Base-by-base conservation (phyloP, 37 sponge, comb jelly and placozoan genomes). In the Bolinopsis microptera region DNA sequence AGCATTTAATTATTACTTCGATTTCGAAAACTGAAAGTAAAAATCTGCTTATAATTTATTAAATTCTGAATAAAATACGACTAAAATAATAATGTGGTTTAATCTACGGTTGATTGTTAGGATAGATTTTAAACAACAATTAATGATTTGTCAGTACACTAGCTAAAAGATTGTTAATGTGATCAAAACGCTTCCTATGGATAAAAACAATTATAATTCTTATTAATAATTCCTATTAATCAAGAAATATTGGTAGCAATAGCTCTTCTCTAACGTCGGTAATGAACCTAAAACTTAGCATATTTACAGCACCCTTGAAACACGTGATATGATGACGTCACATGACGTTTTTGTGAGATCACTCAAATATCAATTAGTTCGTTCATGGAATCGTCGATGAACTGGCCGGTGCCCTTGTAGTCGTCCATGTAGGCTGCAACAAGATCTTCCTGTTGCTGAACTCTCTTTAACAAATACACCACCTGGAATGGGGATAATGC, bases 371-470 rank as follows among this genome's bases (percentile, higher is more conserved):
- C 80, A 18, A 77, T 77, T 0, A 77, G 80, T 32, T 77, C 80
- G 33, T 77, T 77, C 80, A 77, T 27, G 22, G 80, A 77, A 77
- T 77, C 80, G 80, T 77, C 80, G 21, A 77, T 77, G 80, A 77
- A 77, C 36, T 77, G 80, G 1, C 80, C 80, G 36, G 80, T 77
- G 27, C 80, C 80, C 80, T 32, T 32, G 80, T 77, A 77, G 33
- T 77, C 80, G 34, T 77, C 80, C 80, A 77, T 77, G 80, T 77
- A 77, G 18, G 18, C 21, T 77, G 80, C 27, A 13, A 77, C 33
- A 2, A 77, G 36, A 36, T 77, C 80, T 32, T 77, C 80, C 36
- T 77, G 80, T 18, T 77, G 80, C 80, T 77, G 80, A 21, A 77
- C 80, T 18, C 32, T 77, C 80, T 77, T 77, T 36, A 77, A 36